These are phyloP conservation scores for Burhinus bistriatus DNA, from an alignment of 2,113 vertebrate species.

Conservation along the genomic window DNA sequence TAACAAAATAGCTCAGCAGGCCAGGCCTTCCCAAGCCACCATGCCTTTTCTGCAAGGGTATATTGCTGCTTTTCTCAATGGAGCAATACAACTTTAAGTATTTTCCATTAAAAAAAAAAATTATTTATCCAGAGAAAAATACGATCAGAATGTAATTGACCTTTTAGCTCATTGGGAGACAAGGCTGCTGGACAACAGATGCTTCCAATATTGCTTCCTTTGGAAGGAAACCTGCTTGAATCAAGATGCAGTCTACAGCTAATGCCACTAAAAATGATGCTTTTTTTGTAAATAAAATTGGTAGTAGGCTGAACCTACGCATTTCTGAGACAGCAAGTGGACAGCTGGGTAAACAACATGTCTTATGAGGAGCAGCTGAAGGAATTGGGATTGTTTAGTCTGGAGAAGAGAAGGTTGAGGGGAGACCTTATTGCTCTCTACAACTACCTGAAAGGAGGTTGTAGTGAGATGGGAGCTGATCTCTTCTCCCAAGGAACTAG, in stretches of 20 bases:
- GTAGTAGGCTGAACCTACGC: background rate
- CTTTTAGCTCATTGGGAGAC: background rate
- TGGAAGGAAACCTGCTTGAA: background rate
- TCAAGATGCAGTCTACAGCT: background rate
- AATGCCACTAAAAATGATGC: accelerated
- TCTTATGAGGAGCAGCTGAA: too few species aligned
- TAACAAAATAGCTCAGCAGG: background rate
- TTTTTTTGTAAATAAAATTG: background rate
- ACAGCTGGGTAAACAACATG: background rate
- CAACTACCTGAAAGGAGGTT: too few species aligned
- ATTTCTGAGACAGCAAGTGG: background rate
- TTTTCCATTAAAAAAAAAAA: background rate
- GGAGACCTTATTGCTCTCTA: too few species aligned
- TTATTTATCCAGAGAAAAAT: background rate
- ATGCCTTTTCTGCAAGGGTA: background rate
- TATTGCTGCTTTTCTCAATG: background rate
- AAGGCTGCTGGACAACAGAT: accelerated
- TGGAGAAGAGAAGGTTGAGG: too few species aligned
- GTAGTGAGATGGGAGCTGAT: too few species aligned
- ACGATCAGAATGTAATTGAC: accelerated
- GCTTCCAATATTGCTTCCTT: background rate
- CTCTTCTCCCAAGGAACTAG: too few species aligned
- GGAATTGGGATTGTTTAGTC: too few species aligned
- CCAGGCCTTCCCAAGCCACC: background rate
- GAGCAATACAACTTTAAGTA: background rate